These are phyloP conservation scores for Morpho deidamia DNA, from an alignment of 2,888 invertebrate genomes.

Conservation along the genomic window DNA sequence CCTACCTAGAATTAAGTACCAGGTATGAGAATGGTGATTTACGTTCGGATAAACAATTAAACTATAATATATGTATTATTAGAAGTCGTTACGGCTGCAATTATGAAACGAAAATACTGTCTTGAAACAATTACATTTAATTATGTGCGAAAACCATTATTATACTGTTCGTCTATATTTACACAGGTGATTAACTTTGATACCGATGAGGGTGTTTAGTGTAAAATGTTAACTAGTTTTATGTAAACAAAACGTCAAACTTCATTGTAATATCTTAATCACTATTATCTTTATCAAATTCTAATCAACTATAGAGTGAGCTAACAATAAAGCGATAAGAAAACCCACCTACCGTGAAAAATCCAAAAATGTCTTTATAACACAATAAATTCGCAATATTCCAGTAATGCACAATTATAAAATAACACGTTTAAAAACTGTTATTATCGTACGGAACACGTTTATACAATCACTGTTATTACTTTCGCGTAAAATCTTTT, in stretches of 20 bases:
- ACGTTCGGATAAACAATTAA: too few relatives aligned
- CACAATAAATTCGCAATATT: constrained; percentile 55
- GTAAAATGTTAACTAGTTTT: neutral
- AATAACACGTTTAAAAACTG: constrained; percentile 29
- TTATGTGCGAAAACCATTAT: too few relatives aligned
- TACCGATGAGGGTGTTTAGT: constrained; percentile 13
- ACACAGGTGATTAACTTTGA: constrained; percentile 4
- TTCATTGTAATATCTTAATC: constrained; percentile 7
- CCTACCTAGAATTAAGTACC: too few relatives aligned
- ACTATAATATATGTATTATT: too few relatives aligned
- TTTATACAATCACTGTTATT: constrained; percentile 38
- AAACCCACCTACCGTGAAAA: constrained; percentile 51
- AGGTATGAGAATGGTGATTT: too few relatives aligned
- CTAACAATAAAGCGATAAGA: constrained; percentile 42
- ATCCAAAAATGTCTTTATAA: constrained; percentile 37
- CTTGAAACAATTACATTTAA: too few relatives aligned
- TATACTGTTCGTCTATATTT: neutral
- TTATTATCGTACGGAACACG: constrained; percentile 38
- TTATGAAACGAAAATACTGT: too few relatives aligned
- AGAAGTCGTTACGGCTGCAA: too few relatives aligned
- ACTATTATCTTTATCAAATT: constrained; percentile 30
- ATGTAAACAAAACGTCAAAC: neutral
- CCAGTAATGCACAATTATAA: constrained; percentile 46
- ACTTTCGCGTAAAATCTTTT: constrained; percentile 50
- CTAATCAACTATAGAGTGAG: constrained; percentile 33